Evolutionary conservation across 2,797 vertebrate species (phyloP).

Genomic region (Betta splendens): DNA sequence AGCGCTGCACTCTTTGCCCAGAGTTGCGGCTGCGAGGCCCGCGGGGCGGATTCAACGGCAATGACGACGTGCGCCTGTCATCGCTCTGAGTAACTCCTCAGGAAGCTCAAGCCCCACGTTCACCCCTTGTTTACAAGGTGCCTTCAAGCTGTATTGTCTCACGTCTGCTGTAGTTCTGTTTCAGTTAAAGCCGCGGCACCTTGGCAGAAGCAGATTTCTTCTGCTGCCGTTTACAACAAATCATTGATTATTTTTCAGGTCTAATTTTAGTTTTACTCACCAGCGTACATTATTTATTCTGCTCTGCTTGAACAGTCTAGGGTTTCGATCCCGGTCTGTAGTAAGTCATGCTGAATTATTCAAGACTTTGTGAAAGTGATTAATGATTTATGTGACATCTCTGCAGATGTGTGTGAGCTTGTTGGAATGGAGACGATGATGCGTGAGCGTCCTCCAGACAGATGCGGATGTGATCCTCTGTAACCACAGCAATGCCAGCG

Average conservation of each 20-base stretch:
- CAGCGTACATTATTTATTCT: neutral
- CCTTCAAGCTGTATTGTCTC: neutral
- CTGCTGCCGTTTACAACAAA: neutral
- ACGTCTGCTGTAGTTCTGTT: neutral
- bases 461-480: slow-evolving; percentile 12
- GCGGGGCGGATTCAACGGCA: neutral
- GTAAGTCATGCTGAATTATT: slow-evolving; percentile 12
- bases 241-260: neutral
- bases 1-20: neutral
- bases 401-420: neutral
- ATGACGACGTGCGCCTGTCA: slow-evolving; percentile 2
- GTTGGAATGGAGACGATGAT: neutral
- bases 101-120: slow-evolving; percentile 24
- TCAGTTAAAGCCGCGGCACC: no score
- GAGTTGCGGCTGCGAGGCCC: slow-evolving; percentile 2
- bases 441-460: slow-evolving; percentile 2
- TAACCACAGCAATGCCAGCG: slow-evolving; percentile 15
- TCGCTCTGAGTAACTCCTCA: slow-evolving; percentile 4
- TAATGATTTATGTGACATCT: slow-evolving; percentile 4
- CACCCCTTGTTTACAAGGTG: accelerated
- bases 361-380: neutral
- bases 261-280: neutral
- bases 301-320: neutral
- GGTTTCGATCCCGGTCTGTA: neutral
- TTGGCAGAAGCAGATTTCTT: no score